phyloP scores from a whole-genome alignment of 2,113 vertebrate species.

The Paracyprichromis sp. region DNA sequence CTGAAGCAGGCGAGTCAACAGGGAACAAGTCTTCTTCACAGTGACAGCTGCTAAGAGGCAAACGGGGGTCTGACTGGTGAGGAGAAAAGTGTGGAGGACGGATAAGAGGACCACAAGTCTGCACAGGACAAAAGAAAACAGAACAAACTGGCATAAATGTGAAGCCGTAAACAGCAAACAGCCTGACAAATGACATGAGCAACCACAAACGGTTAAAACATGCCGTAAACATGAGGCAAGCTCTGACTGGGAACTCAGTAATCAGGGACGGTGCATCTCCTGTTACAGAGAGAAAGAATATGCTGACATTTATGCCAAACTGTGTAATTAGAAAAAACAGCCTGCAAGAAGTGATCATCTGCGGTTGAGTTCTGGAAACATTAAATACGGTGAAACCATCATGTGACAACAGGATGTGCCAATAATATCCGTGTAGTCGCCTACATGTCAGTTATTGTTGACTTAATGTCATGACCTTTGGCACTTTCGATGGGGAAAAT shows the following conservation, averaged over 20 bases:
- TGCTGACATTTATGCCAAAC: not conserved
- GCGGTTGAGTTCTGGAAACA: not conserved
- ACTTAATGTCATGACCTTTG: not conserved
- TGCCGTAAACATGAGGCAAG: not conserved
- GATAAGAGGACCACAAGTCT: not conserved
- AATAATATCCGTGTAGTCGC: not conserved
- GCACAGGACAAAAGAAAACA: not conserved
- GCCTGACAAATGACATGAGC: rapidly evolving
- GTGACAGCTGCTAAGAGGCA: not conserved
- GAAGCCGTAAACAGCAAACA: not conserved
- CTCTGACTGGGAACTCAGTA: not conserved
- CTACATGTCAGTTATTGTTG: not conserved
- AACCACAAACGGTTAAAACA: not conserved
- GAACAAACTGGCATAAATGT: not conserved
- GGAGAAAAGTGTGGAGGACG: not conserved
- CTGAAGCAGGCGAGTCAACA: not conserved
- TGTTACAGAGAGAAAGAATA: not conserved
- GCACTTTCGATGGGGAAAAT: not conserved
- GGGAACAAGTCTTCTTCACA: not conserved
- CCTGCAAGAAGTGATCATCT: not conserved
- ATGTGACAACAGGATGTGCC: not conserved
- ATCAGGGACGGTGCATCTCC: not conserved
- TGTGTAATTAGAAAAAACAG: not conserved
- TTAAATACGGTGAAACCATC: not conserved
- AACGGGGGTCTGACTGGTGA: not conserved